Conservation (phyloP, 2,888 invertebrate species). For the Leucania comma region DNA sequence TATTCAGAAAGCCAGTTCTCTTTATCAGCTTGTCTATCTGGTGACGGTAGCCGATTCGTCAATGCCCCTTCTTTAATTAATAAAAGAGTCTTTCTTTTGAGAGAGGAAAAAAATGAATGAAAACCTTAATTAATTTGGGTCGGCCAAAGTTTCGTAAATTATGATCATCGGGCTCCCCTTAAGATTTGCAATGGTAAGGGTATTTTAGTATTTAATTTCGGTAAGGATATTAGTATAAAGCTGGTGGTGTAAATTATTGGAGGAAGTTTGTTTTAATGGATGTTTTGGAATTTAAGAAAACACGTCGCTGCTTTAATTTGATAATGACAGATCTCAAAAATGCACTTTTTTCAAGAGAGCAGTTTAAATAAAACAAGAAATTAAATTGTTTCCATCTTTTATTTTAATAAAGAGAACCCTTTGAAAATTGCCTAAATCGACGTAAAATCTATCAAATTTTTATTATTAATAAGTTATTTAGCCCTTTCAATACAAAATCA, state of each 20-base stretch:
- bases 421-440: too few relatives aligned
- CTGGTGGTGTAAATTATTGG: conserved; percentile 25
- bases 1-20: conserved; percentile 65
- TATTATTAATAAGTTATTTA: too few relatives aligned
- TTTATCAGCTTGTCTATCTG: conserved; percentile 87
- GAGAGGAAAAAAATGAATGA: conserved; percentile 81
- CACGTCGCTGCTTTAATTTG: too few relatives aligned
- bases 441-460: too few relatives aligned
- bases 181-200: conserved; percentile 76
- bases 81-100: conserved; percentile 80
- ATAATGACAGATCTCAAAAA: too few relatives aligned
- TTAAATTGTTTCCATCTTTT: too few relatives aligned
- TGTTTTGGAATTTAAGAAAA: conserved; percentile 27
- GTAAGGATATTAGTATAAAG: conserved; percentile 26
- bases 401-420: too few relatives aligned
- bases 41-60: conserved; percentile 88
- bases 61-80: conserved; percentile 89
- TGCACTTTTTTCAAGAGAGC: too few relatives aligned
- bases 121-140: conserved; percentile 87
- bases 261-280: conserved; percentile 34
- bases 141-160: conserved; percentile 81
- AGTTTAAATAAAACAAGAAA: too few relatives aligned
- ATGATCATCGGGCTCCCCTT: conserved; percentile 78
- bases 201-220: conserved; percentile 56
- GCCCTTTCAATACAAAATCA: too few relatives aligned